Conservation (phyloP, 2,113 vertebrate species). For the Myiozetetes cayanensis region DNA sequence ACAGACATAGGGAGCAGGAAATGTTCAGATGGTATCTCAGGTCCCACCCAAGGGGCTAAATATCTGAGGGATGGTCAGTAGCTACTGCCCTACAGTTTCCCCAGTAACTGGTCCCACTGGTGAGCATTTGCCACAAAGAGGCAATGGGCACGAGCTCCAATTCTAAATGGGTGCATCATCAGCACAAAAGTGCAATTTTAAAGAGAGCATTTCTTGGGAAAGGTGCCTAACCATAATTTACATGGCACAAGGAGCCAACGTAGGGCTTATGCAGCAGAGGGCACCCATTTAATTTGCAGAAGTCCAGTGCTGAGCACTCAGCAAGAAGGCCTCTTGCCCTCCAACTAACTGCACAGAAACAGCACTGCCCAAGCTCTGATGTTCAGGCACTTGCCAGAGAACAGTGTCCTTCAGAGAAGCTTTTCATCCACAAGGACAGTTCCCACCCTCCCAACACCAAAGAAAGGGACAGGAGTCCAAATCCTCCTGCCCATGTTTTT, state of each 20-base stretch:
- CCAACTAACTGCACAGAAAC: background rate
- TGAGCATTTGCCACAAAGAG: background rate
- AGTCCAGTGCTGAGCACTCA: background rate
- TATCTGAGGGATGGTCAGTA: background rate
- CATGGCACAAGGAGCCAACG: background rate
- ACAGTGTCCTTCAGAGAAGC: background rate
- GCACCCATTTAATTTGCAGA: slow-evolving; percentile 22
- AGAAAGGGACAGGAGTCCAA: background rate
- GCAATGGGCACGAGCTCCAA: background rate
- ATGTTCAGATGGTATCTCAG: slow-evolving; percentile 16
- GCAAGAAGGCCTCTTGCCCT: background rate
- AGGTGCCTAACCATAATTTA: slow-evolving; percentile 26
- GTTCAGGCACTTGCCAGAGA: background rate
- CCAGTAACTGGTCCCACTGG: background rate
- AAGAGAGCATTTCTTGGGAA: slow-evolving; percentile 10
- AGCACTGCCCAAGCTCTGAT: background rate
- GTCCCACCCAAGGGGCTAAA: background rate
- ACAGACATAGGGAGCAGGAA: background rate
- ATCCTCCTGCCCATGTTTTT: background rate
- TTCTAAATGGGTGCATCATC: background rate
- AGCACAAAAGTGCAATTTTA: slow-evolving; percentile 38
- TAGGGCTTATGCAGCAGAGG: background rate
- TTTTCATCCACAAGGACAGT: background rate
- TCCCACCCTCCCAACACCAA: background rate
- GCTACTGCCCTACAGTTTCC: background rate